These are phyloP conservation scores for Trachelus iudaicus DNA, from an alignment of 2,888 invertebrate species.

Conservation along the genomic window DNA sequence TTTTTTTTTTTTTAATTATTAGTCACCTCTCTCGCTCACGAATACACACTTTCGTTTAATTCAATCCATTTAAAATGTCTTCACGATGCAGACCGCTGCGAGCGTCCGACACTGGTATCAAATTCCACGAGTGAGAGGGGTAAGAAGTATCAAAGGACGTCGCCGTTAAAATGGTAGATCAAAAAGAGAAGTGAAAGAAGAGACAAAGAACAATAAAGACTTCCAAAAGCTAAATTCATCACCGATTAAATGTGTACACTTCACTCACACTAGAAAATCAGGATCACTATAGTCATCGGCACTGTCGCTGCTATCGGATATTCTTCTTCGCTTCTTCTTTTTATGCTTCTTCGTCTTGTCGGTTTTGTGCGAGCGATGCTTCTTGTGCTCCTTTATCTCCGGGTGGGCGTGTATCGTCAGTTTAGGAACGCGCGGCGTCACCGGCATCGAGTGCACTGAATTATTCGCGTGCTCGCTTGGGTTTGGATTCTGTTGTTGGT, in stretches of 20 bases:
- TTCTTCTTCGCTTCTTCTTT: slow-evolving; percentile 63
- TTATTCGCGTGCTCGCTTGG: slow-evolving; percentile 48
- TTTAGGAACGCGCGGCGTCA: slow-evolving; percentile 57
- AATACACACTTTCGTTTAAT: neutral
- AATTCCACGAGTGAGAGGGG: slow-evolving; percentile 2
- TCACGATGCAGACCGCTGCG: slow-evolving; percentile 15
- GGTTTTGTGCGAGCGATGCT: slow-evolving; percentile 59
- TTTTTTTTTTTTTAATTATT: neutral
- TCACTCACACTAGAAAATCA: slow-evolving; percentile 63
- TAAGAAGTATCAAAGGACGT: neutral
- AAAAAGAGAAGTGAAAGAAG: neutral
- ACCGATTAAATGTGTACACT: slow-evolving; percentile 24
- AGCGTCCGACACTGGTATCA: slow-evolving; percentile 46
- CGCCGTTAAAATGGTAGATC: neutral
- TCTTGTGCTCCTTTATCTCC: slow-evolving; percentile 58
- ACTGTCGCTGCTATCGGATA: slow-evolving; percentile 68
- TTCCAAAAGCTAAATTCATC: slow-evolving; percentile 23
- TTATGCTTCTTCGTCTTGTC: slow-evolving; percentile 62
- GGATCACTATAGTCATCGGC: slow-evolving; percentile 77
- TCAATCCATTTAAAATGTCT: neutral
- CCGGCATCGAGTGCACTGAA: slow-evolving; percentile 38
- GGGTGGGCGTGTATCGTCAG: slow-evolving; percentile 58
- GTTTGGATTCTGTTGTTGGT: slow-evolving; percentile 30
- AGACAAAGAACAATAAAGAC: neutral
- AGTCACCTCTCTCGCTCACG: neutral